Evolutionary conservation across 1,140 invertebrate species (phyloP), one percentile per base, ranked within the genome.

Genomic region (Helicorthomorpha holstii): DNA sequence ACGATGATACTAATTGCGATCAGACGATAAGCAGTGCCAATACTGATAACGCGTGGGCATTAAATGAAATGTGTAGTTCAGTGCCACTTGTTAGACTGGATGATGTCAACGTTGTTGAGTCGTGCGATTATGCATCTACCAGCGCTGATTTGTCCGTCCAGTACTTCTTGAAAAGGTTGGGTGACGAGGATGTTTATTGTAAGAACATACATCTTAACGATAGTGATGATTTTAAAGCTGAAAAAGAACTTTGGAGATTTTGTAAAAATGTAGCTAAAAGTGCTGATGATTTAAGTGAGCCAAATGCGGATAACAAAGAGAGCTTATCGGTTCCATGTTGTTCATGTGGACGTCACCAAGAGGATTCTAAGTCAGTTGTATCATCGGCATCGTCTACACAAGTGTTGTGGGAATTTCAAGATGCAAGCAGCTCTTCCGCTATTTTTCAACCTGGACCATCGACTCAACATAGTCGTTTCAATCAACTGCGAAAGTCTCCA

Each of bases 151-250:
- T 73, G 27, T 72, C 72, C 2, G 73, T 75, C 2, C 72, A 73
- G 54, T 73, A 72, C 59, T 73, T 74, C 56, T 57, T 74, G 19
- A 73, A 74, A 59, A 72, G 70, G 26, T 55, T 75, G 26, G 70
- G 69, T 0, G 69, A 68, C 34, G 56, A 58, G 22, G 60, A 62
- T 29, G 54, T 58, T 14, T 54, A 53, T 26, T 41, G 56, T 22
- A 55, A 55, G 52, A 56, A 48, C 41, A 42, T 53, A 25, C 4
- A 46, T 19, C 4, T 25, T 4, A 25, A 22, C 12, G 4, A 7
- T 7, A 46, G 19, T 25, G 4, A 4, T 7, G 44, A 22, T 46
- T 46, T 19, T 21, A 46, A 46, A 46, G 44, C 44, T 12, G 44
- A 46, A 19, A 46, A 46, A 25, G 44, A 25, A 46, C 21, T 46